phyloP scores from a whole-genome alignment of 2,888 invertebrate species.

The Calephelis perditalis region DNA sequence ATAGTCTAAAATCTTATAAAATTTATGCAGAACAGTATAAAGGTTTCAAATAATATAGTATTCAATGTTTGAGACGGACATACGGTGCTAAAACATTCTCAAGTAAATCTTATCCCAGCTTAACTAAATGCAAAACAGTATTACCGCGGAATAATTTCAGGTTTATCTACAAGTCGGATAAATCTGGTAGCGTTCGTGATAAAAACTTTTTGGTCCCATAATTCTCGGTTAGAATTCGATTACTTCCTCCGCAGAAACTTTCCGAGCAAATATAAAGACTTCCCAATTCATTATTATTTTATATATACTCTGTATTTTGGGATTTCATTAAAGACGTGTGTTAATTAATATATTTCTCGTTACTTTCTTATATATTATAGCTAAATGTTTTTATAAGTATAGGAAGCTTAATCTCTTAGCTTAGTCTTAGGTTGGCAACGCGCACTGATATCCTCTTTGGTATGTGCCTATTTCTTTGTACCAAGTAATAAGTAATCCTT shows the following conservation, averaged over 20 bases:
- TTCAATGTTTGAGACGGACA: too few relatives aligned
- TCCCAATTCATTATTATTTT: neutral
- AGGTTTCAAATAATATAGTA: too few relatives aligned
- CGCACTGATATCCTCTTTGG: too few relatives aligned
- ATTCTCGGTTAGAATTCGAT: conserved; percentile 9
- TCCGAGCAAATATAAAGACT: conserved; percentile 7
- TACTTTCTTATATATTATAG: neutral
- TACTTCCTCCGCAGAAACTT: neutral
- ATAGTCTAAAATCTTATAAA: too few relatives aligned
- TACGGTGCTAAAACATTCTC: conserved; percentile 34
- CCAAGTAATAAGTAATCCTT: too few relatives aligned
- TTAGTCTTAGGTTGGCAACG: too few relatives aligned
- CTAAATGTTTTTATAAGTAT: neutral
- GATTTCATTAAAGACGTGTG: too few relatives aligned
- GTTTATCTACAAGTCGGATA: conserved; percentile 44
- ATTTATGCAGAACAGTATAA: too few relatives aligned
- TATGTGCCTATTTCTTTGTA: too few relatives aligned
- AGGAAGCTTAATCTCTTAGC: too few relatives aligned
- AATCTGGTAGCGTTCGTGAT: conserved; percentile 24
- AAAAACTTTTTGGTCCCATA: conserved; percentile 15
- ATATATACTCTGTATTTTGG: too few relatives aligned
- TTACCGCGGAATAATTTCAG: conserved; percentile 54
- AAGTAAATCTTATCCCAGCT: conserved; percentile 49
- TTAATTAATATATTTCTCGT: neutral
- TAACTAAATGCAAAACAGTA: conserved; percentile 53